phyloP scores from a whole-genome alignment of 1,140 invertebrate genomes.

The Pachypsylla venusta region DNA sequence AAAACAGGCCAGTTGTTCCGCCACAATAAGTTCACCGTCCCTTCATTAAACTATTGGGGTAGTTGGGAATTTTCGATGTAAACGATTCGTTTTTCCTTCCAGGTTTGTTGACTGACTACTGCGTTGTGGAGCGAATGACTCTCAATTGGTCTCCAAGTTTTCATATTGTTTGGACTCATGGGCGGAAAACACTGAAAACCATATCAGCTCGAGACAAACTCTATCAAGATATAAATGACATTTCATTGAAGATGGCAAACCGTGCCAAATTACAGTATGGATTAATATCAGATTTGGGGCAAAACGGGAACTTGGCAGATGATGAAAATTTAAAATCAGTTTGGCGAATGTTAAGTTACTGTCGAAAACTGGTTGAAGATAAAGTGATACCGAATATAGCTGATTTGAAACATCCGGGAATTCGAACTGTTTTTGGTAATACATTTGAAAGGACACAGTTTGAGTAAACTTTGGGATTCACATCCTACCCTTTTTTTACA shows the following conservation, averaged over 20 bases:
- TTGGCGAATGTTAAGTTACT: constrained; percentile 60
- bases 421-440: constrained; percentile 24
- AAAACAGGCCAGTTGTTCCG: too few species aligned
- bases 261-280: constrained; percentile 21
- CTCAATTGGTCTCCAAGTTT: constrained; percentile 57
- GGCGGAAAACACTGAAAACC: constrained; percentile 47
- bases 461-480: too few species aligned
- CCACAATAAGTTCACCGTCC: too few species aligned
- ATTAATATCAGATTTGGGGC: constrained; percentile 37
- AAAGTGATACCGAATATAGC: constrained; percentile 38
- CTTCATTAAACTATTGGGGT: too few species aligned
- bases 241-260: background rate
- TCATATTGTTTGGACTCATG: constrained; percentile 56
- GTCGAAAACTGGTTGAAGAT: constrained; percentile 50
- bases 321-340: constrained; percentile 43
- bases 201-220: constrained; percentile 36
- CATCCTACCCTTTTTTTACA: too few species aligned
- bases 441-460: too few species aligned
- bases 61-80: too few species aligned
- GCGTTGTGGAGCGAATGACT: constrained; percentile 64
- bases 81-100: constrained; percentile 25
- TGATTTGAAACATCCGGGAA: constrained; percentile 50
- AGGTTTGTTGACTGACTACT: constrained; percentile 49
- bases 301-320: constrained; percentile 50
- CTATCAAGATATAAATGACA: constrained; percentile 25